These are phyloP conservation scores for Agonopterix arenella DNA, from an alignment of 2,888 invertebrate species.

Conservation along the genomic window DNA sequence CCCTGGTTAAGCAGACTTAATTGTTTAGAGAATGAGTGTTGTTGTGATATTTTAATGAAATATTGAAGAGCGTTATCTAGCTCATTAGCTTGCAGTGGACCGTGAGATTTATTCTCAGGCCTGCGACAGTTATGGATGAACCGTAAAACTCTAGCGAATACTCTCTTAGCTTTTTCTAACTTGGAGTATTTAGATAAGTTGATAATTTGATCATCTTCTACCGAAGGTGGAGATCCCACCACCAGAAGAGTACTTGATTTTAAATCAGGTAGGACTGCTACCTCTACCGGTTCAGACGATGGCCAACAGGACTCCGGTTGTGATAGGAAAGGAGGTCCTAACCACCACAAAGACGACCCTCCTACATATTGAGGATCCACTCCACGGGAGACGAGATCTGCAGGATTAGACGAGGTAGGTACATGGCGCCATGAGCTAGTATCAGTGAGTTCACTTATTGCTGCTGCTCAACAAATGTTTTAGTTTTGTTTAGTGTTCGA, in stretches of 20 bases:
- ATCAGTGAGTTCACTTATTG: neutral
- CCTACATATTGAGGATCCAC: neutral
- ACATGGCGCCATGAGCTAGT: neutral
- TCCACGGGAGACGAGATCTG: neutral
- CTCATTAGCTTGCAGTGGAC: neutral
- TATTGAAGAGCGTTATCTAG: neutral
- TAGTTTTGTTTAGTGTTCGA: neutral
- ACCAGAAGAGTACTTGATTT: constrained; percentile 1
- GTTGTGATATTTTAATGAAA: constrained; percentile 1
- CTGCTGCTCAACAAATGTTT: neutral
- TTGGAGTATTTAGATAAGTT: constrained; percentile 1
- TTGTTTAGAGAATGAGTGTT: neutral
- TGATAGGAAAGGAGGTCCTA: neutral
- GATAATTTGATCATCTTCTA: neutral
- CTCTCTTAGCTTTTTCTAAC: neutral
- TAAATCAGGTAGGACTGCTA: neutral
- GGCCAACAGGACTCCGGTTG: neutral
- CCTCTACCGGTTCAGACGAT: neutral
- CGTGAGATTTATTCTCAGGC: neutral
- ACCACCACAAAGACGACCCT: neutral
- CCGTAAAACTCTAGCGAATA: neutral
- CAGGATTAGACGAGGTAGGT: neutral
- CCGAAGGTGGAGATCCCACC: neutral
- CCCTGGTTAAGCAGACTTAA: neutral
- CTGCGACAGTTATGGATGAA: constrained; percentile 1